These are phyloP conservation scores for Peromyscus nudipes DNA, from an alignment of 2,797 vertebrate genomes.

Conservation along the genomic window DNA sequence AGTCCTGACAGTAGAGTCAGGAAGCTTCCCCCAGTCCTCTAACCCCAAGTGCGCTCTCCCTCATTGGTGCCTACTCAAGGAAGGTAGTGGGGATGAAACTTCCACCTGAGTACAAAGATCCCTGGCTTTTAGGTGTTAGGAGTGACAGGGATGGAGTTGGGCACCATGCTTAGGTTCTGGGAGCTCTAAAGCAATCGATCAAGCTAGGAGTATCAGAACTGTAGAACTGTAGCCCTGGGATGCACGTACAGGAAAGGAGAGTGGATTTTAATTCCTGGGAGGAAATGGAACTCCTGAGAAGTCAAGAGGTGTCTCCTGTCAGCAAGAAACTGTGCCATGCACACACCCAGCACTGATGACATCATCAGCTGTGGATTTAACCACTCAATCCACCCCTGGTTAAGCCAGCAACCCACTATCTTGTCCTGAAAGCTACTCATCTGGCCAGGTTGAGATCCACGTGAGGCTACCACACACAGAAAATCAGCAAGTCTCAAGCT, in stretches of 20 bases:
- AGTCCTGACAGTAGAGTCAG: background rate
- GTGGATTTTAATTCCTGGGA: accelerated
- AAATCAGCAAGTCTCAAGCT: background rate
- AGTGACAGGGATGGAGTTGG: background rate
- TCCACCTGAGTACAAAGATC: background rate
- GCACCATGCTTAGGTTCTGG: background rate
- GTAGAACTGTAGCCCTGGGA: accelerated
- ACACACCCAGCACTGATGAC: background rate
- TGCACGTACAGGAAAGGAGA: too few relatives aligned
- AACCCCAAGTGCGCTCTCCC: background rate
- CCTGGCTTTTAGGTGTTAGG: background rate
- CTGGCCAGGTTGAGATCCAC: background rate
- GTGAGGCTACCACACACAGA: background rate
- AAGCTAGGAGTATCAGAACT: background rate
- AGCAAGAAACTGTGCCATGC: background rate
- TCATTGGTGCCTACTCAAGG: background rate
- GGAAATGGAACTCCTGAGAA: background rate
- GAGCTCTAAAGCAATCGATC: background rate
- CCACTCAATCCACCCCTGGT: accelerated
- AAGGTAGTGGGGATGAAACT: too few relatives aligned
- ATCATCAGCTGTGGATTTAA: background rate
- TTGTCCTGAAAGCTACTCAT: background rate
- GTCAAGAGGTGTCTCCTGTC: too few relatives aligned
- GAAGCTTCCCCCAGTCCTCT: background rate
- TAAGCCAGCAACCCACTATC: background rate